phyloP scores from a whole-genome alignment of 2,888 invertebrate genomes.

The Rotaria macrura region DNA sequence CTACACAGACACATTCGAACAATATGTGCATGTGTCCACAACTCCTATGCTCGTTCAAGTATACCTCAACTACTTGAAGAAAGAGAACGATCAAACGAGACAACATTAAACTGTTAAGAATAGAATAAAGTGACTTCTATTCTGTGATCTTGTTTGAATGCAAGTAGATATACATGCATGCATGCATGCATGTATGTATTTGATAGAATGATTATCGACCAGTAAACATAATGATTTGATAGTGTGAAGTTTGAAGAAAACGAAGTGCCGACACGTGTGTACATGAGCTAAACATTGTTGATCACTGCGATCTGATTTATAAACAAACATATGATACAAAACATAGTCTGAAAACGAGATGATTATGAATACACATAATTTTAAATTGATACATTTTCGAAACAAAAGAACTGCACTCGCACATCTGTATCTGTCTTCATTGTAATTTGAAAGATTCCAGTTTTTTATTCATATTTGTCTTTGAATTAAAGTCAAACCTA shows the following conservation, averaged over 20 bases:
- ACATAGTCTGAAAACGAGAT: neutral
- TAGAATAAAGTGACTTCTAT: neutral
- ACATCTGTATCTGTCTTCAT: too few relatives aligned
- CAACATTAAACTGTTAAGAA: neutral
- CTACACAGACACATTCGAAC: neutral
- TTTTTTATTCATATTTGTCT: too few relatives aligned
- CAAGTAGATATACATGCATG: neutral
- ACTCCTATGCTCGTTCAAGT: neutral
- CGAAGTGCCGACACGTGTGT: neutral
- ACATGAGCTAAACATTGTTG: too few relatives aligned
- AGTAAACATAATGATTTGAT: neutral
- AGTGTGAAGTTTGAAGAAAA: neutral
- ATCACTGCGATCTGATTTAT: neutral
- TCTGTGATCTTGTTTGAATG: conserved; percentile 6
- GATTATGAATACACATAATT: too few relatives aligned
- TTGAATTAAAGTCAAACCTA: too few relatives aligned
- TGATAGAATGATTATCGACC: neutral
- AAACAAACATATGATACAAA: neutral
- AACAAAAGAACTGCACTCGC: too few relatives aligned
- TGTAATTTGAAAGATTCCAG: too few relatives aligned
- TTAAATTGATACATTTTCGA: too few relatives aligned
- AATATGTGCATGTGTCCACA: neutral
- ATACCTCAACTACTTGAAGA: neutral
- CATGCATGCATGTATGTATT: neutral
- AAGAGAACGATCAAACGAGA: conserved; percentile 1